Evolutionary conservation across 2,113 vertebrate genomes (phyloP), one percentile per base, ranked within the genome.

Genomic region (Takifugu bimaculatus): DNA sequence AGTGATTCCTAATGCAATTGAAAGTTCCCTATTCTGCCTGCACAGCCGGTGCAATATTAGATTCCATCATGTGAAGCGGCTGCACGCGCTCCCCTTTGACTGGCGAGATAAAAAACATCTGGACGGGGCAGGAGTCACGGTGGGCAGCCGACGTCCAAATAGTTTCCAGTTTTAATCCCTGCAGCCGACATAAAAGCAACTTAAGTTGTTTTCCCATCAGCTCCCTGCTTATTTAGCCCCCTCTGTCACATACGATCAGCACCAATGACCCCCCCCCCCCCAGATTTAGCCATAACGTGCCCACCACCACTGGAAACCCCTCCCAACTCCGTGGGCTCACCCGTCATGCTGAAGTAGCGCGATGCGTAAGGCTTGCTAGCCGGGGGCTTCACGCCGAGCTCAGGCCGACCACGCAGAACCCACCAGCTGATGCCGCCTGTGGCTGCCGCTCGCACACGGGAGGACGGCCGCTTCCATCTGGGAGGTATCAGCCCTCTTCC

Each of bases 401-500:
- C 20, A 20, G 20, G 20, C 20, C 20, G 20, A 20, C 20, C 20
- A 11, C 28, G 25, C 61, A 47, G 54, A 67, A 79, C 62, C 45
- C 71, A 50, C 54, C 52, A 68, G 70, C 70, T 73, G 80, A 78
- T 62, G 63, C 50, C 65, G 75, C 74, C 71, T 60, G 71, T 77
- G 72, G 73, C 77, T 75, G 68, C 59, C 60, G 35, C 74, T 78
- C 5, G 1, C 79, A 82, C 74, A 85, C 80, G 75, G 70, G 82
- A 74, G 56, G 75, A 63, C 70, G 20, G 45, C 64, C 57, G 73
- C 64, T 58, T 67, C 62, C 53, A 51, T 65, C 44, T 14, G 59
- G 3, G 13, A 60, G 63, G 62, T 78, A 81, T 85, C 83, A 70
- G 81, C 75, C 81, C 71, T 84, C 81, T 11, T 29, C 61, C 70